Evolutionary conservation across 1,140 invertebrate genomes (phyloP), one percentile per base, ranked within the genome.

Genomic region (Pseudachorutes palmiensis): DNA sequence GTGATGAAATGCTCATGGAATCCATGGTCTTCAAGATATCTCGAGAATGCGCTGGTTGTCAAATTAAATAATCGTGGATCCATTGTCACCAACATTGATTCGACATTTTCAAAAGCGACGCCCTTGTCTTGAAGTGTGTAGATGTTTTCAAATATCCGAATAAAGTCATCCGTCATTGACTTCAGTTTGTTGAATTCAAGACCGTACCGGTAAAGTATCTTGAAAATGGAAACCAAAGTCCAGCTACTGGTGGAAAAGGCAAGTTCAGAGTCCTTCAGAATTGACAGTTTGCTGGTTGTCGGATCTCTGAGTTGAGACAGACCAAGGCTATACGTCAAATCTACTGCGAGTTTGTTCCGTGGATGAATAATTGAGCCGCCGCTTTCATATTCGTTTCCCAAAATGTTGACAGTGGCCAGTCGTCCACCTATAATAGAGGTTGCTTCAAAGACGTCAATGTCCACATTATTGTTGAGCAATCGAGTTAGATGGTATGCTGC

Each of bases 331-430:
- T 82, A 72, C 3, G 81, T 75, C 76, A 87, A 85, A 58, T 83
- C 74, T 28, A 78, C 75, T 82, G 86, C 85, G 60, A 86, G 83
- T 75, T 80, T 77, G 76, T 87, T 87, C 68, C 74, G 77, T 0
- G 81, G 76, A 74, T 87, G 85, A 75, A 87, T 82, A 5, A 86
- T 76, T 1, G 80, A 73, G 55, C 83, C 86, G 19, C 86, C 85
- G 60, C 81, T 77, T 79, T 87, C 85, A 76, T 83, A 85, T 36
- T 80, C 73, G 49, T 79, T 72, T 22, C 79, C 76, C 63, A 77
- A 75, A 61, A 86, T 76, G 62, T 78, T 71, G 29, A 83, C 65
- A 1, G 80, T 81, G 0, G 82, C 79, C 55, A 86, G 68, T 51
- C 86, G 77, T 48, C 86, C 86, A 19, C 86, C 86, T 62, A 87